Conservation (phyloP, 2,888 invertebrate genomes). For the Drosophila hawaiiensis region DNA sequence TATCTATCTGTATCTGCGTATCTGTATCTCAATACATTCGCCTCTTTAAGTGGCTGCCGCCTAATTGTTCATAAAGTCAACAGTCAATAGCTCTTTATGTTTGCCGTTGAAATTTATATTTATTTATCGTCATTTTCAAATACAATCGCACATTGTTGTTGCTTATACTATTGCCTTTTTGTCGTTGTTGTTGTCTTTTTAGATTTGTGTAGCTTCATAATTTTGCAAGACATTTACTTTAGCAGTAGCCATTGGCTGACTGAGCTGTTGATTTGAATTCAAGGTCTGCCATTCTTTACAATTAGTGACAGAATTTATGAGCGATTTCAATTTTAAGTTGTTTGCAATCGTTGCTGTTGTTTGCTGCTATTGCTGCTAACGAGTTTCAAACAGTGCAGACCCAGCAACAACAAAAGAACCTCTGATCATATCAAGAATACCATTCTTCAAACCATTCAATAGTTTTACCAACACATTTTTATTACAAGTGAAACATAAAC, state of each 20-base stretch:
- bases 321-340: constrained; percentile 75
- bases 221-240: constrained; percentile 66
- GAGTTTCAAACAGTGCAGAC: constrained; percentile 49
- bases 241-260: constrained; percentile 59
- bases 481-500: not conserved
- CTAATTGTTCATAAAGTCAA: constrained; percentile 79
- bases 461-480: constrained; percentile 1
- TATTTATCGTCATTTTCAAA: constrained; percentile 70
- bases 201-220: constrained; percentile 74
- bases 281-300: constrained; percentile 78
- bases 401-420: constrained; percentile 9
- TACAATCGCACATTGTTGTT: constrained; percentile 47
- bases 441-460: constrained; percentile 13
- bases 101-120: constrained; percentile 79
- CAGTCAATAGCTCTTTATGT: constrained; percentile 80
- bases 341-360: constrained; percentile 37
- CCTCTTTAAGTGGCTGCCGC: constrained; percentile 76
- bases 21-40: constrained; percentile 69
- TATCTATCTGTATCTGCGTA: constrained; percentile 47
- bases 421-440: constrained; percentile 20
- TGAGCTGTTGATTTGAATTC: constrained; percentile 64
- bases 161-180: constrained; percentile 23
- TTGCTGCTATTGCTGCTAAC: constrained; percentile 38
- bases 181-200: constrained; percentile 36
- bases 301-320: constrained; percentile 77